These are phyloP conservation scores for Macropis europaea DNA, from an alignment of 2,888 invertebrate species.

Conservation along the genomic window DNA sequence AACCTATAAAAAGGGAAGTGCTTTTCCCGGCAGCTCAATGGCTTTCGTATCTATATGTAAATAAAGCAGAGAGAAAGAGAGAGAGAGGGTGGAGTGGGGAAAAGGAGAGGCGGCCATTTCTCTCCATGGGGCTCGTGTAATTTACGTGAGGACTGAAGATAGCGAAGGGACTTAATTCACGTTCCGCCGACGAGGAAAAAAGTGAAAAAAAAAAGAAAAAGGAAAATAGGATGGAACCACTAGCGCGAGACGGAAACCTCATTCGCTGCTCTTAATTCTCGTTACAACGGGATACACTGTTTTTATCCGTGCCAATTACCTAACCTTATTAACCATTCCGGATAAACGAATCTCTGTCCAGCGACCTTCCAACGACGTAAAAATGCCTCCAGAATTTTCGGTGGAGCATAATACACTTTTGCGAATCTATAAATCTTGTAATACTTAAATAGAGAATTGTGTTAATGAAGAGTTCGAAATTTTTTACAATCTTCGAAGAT, in stretches of 20 bases:
- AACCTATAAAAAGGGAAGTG: conserved; percentile 60
- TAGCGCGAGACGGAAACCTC: conserved; percentile 64
- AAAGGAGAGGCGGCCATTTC: conserved; percentile 65
- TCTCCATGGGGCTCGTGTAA: conserved; percentile 64
- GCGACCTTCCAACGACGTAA: too few species aligned
- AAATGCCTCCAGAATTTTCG: too few species aligned
- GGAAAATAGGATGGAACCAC: conserved; percentile 45
- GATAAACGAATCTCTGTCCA: conserved; percentile 26
- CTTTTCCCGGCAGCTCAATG: conserved; percentile 65
- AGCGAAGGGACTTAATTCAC: conserved; percentile 67
- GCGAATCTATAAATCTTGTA: too few species aligned
- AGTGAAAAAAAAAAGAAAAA: conserved; percentile 8
- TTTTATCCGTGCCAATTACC: conserved; percentile 46
- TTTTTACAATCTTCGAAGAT: too few species aligned
- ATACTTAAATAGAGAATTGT: too few species aligned
- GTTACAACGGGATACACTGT: conserved; percentile 28
- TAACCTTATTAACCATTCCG: conserved; percentile 44
- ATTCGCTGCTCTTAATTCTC: conserved; percentile 65
- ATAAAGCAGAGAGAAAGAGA: conserved; percentile 66
- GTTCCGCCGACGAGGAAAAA: conserved; percentile 53
- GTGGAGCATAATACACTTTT: too few species aligned
- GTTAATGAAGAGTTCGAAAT: too few species aligned
- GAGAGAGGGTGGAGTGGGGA: conserved; percentile 31
- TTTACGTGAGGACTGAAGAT: conserved; percentile 68
- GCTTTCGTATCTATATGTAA: conserved; percentile 77